Percentiles rank a stretch among this genome's conserved stretches.
phyloP scores from a whole-genome alignment of 2,797 vertebrate genomes.

The Rhynchotus rufescens region DNA sequence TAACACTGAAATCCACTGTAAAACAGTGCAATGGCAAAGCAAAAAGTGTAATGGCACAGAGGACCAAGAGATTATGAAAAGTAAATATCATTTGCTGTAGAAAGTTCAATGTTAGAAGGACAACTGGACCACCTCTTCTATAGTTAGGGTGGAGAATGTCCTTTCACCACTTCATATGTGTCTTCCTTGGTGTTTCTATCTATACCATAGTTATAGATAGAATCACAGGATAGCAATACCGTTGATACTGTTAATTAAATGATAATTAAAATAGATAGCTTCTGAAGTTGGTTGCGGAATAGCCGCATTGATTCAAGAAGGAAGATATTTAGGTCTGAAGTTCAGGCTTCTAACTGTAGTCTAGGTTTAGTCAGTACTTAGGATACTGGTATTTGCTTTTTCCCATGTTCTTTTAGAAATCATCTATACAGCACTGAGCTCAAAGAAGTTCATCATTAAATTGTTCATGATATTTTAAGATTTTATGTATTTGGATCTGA shows the following conservation, averaged over 20 bases:
- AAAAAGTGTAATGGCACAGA: not conserved
- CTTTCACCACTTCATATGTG: not conserved
- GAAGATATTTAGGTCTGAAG: not conserved
- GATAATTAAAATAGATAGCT: not conserved
- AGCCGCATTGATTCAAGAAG: not conserved
- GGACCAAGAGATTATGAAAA: not conserved
- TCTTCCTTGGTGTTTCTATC: not conserved
- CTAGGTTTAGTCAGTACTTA: not conserved
- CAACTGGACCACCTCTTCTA: not conserved
- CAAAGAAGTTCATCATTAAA: not conserved
- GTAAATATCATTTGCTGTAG: not conserved
- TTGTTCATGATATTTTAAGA: not conserved
- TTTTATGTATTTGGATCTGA: constrained; percentile 23
- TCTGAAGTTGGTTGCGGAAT: not conserved
- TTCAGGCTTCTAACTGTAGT: not conserved
- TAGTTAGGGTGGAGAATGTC: not conserved
- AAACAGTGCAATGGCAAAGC: not conserved
- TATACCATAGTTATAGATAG: not conserved
- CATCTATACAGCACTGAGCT: not conserved
- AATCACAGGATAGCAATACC: not conserved
- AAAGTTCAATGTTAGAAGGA: not conserved
- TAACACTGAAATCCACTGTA: not conserved
- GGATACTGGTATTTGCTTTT: not conserved
- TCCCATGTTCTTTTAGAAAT: not conserved
- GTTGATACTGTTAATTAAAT: not conserved